These are phyloP conservation scores for Sturmia bella DNA, from an alignment of 2,888 invertebrate species.

Conservation along the genomic window DNA sequence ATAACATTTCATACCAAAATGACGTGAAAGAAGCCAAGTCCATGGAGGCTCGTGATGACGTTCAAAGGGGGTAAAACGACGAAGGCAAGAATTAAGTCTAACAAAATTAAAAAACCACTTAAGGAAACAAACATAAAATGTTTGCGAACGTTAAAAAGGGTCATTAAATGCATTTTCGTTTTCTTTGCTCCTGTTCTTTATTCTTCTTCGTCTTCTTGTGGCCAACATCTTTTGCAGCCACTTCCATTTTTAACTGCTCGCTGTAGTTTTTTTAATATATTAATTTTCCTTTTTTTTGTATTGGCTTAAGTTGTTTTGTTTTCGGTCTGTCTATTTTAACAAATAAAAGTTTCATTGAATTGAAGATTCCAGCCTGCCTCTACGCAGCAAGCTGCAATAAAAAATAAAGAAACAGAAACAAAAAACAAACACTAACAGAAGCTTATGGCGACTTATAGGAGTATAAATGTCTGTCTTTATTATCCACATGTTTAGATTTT, in stretches of 20 bases:
- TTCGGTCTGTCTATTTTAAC: constrained; percentile 45
- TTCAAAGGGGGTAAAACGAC: background rate
- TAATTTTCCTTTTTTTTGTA: constrained; percentile 2
- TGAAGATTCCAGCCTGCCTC: constrained; percentile 43
- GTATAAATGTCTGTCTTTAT: constrained; percentile 66
- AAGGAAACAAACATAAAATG: constrained; percentile 68
- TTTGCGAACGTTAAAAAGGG: constrained; percentile 65
- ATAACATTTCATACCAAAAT: background rate
- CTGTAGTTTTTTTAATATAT: constrained; percentile 32
- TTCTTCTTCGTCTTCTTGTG: constrained; percentile 2
- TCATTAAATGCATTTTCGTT: constrained; percentile 66
- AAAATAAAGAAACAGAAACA: background rate
- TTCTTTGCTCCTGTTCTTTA: constrained; percentile 49
- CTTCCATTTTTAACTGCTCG: constrained; percentile 20
- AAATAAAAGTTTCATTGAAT: constrained; percentile 56
- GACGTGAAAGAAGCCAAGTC: constrained; percentile 18
- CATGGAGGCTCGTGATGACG: constrained; percentile 17
- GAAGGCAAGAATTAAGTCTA: constrained; percentile 51
- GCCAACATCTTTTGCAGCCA: constrained; percentile 48
- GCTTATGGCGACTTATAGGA: constrained; percentile 59
- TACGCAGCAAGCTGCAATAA: constrained; percentile 34
- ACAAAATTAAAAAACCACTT: constrained; percentile 72
- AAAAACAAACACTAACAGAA: constrained; percentile 42
- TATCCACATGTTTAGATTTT: constrained; percentile 61
- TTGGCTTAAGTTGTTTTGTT: constrained; percentile 6